Conservation (phyloP, 1,140 invertebrate genomes). For the Tetramorium simillimum region DNA sequence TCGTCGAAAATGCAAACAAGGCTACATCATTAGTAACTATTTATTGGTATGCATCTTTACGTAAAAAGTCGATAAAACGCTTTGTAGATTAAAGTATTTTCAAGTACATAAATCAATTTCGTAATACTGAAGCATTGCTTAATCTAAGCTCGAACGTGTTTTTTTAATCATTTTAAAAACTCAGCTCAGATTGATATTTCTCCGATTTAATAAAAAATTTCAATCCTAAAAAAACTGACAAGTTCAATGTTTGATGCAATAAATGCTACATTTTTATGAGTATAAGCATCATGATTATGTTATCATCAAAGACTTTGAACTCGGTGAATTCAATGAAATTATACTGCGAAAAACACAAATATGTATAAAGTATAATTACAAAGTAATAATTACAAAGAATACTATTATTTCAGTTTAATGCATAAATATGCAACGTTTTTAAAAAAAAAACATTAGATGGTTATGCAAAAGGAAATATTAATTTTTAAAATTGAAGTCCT, state of each 20-base stretch:
- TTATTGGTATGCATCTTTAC: background rate
- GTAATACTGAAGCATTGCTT: background rate
- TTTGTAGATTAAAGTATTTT: background rate
- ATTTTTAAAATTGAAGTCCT: background rate
- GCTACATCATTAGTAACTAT: background rate
- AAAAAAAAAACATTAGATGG: background rate
- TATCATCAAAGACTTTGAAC: constrained; percentile 8
- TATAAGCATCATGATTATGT: background rate
- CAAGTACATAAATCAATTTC: background rate
- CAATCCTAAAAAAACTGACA: background rate
- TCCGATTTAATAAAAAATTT: background rate
- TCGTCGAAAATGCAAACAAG: background rate
- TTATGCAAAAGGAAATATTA: background rate
- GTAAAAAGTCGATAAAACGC: background rate
- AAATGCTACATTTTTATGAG: background rate
- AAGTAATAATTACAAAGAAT: background rate
- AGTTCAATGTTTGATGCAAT: background rate
- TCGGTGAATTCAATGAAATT: background rate
- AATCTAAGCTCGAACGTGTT: background rate
- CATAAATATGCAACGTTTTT: background rate
- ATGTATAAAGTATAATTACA: no score
- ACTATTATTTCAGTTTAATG: background rate
- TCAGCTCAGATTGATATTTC: background rate
- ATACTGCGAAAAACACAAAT: background rate
- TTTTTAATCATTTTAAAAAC: background rate